These are phyloP conservation scores for Axinella damicornis DNA, from an alignment of 37 sponge, comb jelly and placozoan genomes.

Conservation along the genomic window DNA sequence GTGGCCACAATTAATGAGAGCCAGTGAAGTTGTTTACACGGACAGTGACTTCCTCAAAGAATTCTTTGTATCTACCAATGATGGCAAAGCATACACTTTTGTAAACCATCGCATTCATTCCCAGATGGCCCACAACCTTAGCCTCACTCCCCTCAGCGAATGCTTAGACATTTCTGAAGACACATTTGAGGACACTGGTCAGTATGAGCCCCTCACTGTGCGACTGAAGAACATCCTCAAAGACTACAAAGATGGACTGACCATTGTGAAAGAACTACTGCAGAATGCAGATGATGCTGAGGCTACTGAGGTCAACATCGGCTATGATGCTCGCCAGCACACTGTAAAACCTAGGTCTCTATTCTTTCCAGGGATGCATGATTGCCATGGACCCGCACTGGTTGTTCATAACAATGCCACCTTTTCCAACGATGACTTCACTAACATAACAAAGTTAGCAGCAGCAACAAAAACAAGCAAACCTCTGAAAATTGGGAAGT, in stretches of 20 bases:
- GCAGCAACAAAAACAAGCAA: conserved; percentile 72
- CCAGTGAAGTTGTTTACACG: conserved; percentile 47
- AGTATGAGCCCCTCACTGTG: conserved; percentile 52
- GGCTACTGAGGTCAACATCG: conserved; percentile 64
- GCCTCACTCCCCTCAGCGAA: conserved; percentile 17
- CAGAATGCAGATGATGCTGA: conserved; percentile 83
- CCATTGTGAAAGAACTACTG: conserved; percentile 68
- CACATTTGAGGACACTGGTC: conserved; percentile 51
- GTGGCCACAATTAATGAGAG: conserved; percentile 27
- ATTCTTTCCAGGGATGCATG: conserved; percentile 54
- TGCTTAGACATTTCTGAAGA: conserved; percentile 29
- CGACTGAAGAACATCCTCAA: conserved; percentile 62
- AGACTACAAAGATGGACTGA: conserved; percentile 67
- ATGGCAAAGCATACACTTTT: neutral
- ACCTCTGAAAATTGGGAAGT: conserved; percentile 64
- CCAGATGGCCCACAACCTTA: conserved; percentile 8
- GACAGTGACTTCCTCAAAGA: conserved; percentile 51
- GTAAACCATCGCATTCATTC: conserved; percentile 27
- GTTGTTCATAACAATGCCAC: conserved; percentile 46
- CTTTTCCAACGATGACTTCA: conserved; percentile 72
- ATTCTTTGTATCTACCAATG: neutral
- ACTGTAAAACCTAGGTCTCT: conserved; percentile 1
- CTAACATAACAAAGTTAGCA: conserved; percentile 71
- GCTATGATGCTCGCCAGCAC: conserved; percentile 54
- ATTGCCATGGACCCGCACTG: conserved; percentile 64